Evolutionary conservation across 2,888 invertebrate species (phyloP), one percentile per base, ranked within the genome.

Genomic region (Sphaerolaimus hirsutus): DNA sequence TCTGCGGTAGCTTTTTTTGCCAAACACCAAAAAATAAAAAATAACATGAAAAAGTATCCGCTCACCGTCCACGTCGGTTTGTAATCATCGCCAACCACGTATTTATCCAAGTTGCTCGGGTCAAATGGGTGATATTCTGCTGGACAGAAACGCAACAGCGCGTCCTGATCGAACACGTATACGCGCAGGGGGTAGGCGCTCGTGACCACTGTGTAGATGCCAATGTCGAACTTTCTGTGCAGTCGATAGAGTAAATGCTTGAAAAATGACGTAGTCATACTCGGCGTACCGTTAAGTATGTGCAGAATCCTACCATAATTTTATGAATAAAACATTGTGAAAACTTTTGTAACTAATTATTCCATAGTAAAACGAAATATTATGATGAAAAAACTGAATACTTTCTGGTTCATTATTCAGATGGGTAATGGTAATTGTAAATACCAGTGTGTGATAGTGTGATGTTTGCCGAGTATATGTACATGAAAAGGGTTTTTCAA

Each of bases 81-180:
- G 62, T 93, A 93, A 62, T 87, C 80, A 62, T 89, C 87, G 0
- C 80, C 81, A 0, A 93, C 79, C 1, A 93, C 83, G 61, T 93
- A 93, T 61, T 89, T 84, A 56, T 84, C 77, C 27, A 79, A 60
- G 57, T 76, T 72, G 2, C 71, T 66, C 0, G 77, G 68, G 66
- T 91, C 78, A 58, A 93, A 86, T 0, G 91, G 91, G 64, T 86
- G 73, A 65, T 91, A 93, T 55, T 80, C 76, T 1, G 74, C 72
- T 0, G 81, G 75, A 58, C 91, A 91, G 66, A 42, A 78, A 79
- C 83, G 77, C 60, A 91, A 78, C 7, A 93, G 68, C 10, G 80
- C 77, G 60, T 93, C 91, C 2, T 79, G 81, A 61, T 78, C 78
- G 60, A 83, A 82, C 58, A 79, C 77, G 62, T 91, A 93, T 1